Conservation (phyloP, 2,888 invertebrate species). For the Drosophila picticornis region DNA sequence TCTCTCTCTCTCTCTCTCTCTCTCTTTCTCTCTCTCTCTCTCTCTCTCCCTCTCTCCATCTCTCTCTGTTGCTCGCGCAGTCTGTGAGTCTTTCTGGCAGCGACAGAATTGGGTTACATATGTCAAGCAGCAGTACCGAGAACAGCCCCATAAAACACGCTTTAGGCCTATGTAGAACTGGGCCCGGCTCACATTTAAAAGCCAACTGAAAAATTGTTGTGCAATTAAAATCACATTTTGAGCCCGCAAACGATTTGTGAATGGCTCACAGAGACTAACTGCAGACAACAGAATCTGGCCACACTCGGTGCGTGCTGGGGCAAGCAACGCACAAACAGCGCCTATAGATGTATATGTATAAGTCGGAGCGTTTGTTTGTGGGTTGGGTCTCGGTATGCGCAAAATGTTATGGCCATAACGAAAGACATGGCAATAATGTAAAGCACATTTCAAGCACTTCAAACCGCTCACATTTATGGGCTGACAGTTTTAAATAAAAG, state of each 20-base stretch:
- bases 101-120: conserved; percentile 82
- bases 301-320: conserved; percentile 56
- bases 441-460: conserved; percentile 54
- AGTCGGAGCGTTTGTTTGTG: conserved; percentile 56
- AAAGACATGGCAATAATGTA: conserved; percentile 70
- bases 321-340: conserved; percentile 15
- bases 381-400: conserved; percentile 77
- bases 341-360: not conserved
- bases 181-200: conserved; percentile 60
- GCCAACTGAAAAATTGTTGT: conserved; percentile 63
- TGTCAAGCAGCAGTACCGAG: conserved; percentile 54
- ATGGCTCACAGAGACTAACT: conserved; percentile 48
- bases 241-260: conserved; percentile 65
- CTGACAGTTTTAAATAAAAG: conserved; percentile 51
- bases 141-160: conserved; percentile 60
- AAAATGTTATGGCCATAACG: conserved; percentile 79
- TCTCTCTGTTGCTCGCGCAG: conserved; percentile 11
- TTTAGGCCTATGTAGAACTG: conserved; percentile 69
- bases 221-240: conserved; percentile 77
- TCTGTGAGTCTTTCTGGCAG: conserved; percentile 11
- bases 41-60: conserved; percentile 4
- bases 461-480: conserved; percentile 57
- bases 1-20: not conserved
- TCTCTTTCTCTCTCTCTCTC: not conserved
- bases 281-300: conserved; percentile 54